Conservation (phyloP, 2,888 invertebrate species). For the Acanthosoma haemorrhoidale region DNA sequence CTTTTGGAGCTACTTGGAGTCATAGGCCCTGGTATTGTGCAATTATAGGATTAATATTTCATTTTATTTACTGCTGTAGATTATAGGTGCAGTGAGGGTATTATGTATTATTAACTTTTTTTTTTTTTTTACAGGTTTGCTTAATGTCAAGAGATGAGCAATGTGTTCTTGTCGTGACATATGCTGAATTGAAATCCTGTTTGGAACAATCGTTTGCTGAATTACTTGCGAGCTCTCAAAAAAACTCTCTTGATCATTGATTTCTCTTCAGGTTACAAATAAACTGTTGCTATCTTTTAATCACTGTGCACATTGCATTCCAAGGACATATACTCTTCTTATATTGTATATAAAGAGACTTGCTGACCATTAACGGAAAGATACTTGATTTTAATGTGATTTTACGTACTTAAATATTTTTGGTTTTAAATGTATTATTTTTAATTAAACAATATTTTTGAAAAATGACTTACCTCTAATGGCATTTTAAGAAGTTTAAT, state of each 20-base stretch:
- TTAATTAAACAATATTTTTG: background rate
- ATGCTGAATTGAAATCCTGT: constrained; percentile 91
- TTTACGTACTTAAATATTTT: constrained; percentile 1
- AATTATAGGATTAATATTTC: too few species aligned
- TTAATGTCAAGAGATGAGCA: constrained; percentile 95
- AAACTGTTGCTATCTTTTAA: constrained; percentile 9
- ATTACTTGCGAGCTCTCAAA: constrained; percentile 50
- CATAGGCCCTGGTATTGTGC: too few species aligned
- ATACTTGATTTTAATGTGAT: constrained; percentile 10
- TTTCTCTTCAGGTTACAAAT: background rate
- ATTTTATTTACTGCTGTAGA: too few species aligned
- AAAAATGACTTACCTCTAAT: background rate
- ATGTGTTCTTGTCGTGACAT: constrained; percentile 91
- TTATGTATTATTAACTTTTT: too few species aligned
- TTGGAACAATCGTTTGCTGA: constrained; percentile 89
- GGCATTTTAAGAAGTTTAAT: background rate
- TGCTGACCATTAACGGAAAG: background rate
- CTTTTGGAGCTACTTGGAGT: too few species aligned
- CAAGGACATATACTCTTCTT: constrained; percentile 6
- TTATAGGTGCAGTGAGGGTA: too few species aligned
- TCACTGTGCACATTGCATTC: constrained; percentile 15
- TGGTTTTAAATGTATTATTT: background rate
- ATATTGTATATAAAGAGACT: background rate
- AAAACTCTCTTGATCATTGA: constrained; percentile 17
- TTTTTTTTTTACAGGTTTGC: constrained; percentile 85